These are phyloP conservation scores for Darevskia mixta DNA, from an alignment of 2,797 vertebrate genomes.

Conservation along the genomic window DNA sequence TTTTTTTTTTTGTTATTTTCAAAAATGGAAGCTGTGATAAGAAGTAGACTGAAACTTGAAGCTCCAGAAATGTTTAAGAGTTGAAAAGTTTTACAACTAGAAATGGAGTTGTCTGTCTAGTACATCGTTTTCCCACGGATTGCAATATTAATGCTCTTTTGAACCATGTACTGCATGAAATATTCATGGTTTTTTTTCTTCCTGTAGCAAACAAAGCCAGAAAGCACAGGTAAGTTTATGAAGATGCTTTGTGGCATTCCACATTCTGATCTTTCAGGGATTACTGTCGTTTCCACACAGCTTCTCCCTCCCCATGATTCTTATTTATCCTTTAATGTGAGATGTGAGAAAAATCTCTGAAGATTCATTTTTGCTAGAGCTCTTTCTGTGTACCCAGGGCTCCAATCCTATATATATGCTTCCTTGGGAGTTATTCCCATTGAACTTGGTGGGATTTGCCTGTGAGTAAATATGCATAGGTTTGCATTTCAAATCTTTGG, in stretches of 20 bases:
- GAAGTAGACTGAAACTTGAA: not conserved
- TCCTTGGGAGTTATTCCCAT: not conserved
- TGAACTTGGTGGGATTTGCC: not conserved
- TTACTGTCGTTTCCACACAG: conserved; percentile 63
- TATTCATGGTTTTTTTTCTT: conserved; percentile 62
- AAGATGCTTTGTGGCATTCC: conserved; percentile 43
- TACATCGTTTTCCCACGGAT: conserved; percentile 64
- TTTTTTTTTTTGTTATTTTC: too few relatives aligned
- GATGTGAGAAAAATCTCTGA: accelerated
- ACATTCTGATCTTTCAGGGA: conserved; percentile 65
- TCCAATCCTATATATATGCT: not conserved
- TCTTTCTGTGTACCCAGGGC: conserved; percentile 25
- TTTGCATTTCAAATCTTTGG: not conserved
- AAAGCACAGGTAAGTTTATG: conserved; percentile 63
- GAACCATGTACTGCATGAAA: conserved; percentile 67
- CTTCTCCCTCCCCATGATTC: conserved; percentile 55
- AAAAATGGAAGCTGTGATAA: not conserved
- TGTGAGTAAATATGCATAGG: not conserved
- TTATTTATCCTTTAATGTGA: conserved; percentile 41
- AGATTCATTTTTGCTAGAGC: conserved; percentile 46
- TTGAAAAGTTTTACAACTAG: conserved; percentile 58
- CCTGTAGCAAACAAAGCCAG: conserved; percentile 66
- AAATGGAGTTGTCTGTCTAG: conserved; percentile 50
- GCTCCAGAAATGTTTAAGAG: not conserved
- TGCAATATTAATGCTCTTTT: conserved; percentile 77